Percentiles rank a stretch among this genome's conserved stretches.
These are phyloP conservation scores for Micromussa lordhowensis DNA, from an alignment of 92 coral and sea anemone genomes.

Conservation along the genomic window DNA sequence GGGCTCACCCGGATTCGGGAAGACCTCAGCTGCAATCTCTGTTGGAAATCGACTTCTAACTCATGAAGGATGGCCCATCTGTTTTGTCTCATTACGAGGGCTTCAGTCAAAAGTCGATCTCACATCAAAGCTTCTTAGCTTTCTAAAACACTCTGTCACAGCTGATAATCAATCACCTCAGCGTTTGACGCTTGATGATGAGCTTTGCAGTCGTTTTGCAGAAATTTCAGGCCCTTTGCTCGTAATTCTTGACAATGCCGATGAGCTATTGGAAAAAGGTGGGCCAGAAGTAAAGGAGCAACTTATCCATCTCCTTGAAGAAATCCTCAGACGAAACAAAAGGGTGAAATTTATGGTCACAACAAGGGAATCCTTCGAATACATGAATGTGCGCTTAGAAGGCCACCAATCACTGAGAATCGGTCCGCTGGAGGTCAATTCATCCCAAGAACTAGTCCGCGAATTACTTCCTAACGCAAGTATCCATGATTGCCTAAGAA, in stretches of 20 bases:
- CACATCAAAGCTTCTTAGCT: neutral
- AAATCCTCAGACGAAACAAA: constrained; percentile 14
- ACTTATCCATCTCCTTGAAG: constrained; percentile 11
- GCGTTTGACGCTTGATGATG: neutral
- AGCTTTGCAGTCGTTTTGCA: neutral
- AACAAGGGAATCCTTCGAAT: constrained; percentile 19
- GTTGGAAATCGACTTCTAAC: neutral
- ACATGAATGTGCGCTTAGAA: neutral
- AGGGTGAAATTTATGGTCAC: neutral
- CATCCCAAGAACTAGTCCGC: neutral
- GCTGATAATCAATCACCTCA: neutral
- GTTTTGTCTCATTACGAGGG: neutral
- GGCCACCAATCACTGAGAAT: neutral
- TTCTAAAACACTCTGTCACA: neutral
- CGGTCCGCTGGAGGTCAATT: neutral
- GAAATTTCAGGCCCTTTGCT: constrained; percentile 5
- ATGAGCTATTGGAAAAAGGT: constrained; percentile 2
- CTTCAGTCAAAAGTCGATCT: constrained; percentile 3
- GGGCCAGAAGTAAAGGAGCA: constrained; percentile 14
- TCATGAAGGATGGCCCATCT: constrained; percentile 8
- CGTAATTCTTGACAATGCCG: constrained; percentile 1
- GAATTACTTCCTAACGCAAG: constrained; percentile 1
- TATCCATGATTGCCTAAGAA: neutral
- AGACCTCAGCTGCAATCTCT: constrained; percentile 16
- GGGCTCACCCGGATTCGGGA: constrained; percentile 37